These are phyloP conservation scores for Diarsia mendica DNA, from an alignment of 2,888 invertebrate genomes.

Conservation along the genomic window DNA sequence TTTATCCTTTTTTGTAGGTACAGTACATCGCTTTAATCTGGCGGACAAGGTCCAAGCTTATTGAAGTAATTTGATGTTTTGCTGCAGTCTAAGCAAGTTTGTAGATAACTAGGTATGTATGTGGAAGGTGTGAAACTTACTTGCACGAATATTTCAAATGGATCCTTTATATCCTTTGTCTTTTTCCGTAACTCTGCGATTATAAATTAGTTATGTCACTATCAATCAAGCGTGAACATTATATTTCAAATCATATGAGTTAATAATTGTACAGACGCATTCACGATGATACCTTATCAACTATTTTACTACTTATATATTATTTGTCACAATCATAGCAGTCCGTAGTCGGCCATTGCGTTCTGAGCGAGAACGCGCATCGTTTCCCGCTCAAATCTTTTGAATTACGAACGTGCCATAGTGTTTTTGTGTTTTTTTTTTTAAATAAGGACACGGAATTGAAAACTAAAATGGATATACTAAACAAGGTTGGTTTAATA, in stretches of 20 bases:
- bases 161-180: neutral
- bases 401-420: slow-evolving; percentile 58
- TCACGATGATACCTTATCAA: slow-evolving; percentile 67
- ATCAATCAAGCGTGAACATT: slow-evolving; percentile 15
- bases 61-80: slow-evolving; percentile 11
- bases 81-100: slow-evolving; percentile 1
- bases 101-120: neutral
- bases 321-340: slow-evolving; percentile 60
- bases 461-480: slow-evolving; percentile 66
- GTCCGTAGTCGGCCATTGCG: slow-evolving; percentile 61
- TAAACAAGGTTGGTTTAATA: slow-evolving; percentile 67
- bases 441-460: slow-evolving; percentile 18
- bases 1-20: neutral
- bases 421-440: slow-evolving; percentile 54
- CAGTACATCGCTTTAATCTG: neutral
- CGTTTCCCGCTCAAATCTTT: slow-evolving; percentile 63
- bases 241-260: slow-evolving; percentile 57
- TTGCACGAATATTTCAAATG: neutral
- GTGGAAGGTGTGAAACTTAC: neutral
- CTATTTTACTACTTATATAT: slow-evolving; percentile 50
- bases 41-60: slow-evolving; percentile 26
- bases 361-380: slow-evolving; percentile 61
- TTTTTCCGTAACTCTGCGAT: neutral
- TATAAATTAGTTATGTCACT: slow-evolving; percentile 1
- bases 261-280: slow-evolving; percentile 61